These are phyloP conservation scores for Spialia ferax DNA, from an alignment of 2,888 invertebrate genomes.

Conservation along the genomic window DNA sequence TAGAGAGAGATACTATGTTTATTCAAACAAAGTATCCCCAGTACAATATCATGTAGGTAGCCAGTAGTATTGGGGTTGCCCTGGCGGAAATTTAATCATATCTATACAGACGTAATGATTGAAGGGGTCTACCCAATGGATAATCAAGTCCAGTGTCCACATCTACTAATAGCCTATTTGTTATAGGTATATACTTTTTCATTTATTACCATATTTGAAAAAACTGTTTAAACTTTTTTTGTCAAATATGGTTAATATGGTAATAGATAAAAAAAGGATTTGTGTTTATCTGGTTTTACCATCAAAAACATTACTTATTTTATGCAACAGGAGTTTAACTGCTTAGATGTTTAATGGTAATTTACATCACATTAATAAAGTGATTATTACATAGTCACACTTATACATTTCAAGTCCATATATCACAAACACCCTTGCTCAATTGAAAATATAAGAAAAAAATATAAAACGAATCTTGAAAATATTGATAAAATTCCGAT, in stretches of 20 bases:
- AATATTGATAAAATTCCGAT: conserved; percentile 39
- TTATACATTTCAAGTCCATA: conserved; percentile 15
- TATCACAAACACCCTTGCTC: conserved; percentile 10
- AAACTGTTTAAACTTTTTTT: too few species aligned
- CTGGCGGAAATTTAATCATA: conserved; percentile 57
- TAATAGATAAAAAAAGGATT: too few species aligned
- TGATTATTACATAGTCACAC: not conserved
- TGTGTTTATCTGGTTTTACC: not conserved
- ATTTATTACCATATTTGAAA: too few species aligned
- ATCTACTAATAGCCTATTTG: not conserved
- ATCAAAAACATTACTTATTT: not conserved
- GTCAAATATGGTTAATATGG: too few species aligned
- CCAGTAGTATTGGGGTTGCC: not conserved
- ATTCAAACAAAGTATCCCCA: too few species aligned
- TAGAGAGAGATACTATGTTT: too few species aligned
- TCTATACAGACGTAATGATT: conserved; percentile 37
- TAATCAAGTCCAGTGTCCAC: not conserved
- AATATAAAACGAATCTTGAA: conserved; percentile 27
- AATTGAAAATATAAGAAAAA: conserved; percentile 6
- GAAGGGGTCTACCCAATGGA: conserved; percentile 6
- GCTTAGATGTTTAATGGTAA: not conserved
- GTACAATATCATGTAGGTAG: not conserved
- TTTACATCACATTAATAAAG: not conserved
- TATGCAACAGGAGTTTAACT: not conserved
- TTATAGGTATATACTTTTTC: too few species aligned